These are phyloP conservation scores for Betta splendens DNA, from an alignment of 2,797 vertebrate species.

Conservation along the genomic window DNA sequence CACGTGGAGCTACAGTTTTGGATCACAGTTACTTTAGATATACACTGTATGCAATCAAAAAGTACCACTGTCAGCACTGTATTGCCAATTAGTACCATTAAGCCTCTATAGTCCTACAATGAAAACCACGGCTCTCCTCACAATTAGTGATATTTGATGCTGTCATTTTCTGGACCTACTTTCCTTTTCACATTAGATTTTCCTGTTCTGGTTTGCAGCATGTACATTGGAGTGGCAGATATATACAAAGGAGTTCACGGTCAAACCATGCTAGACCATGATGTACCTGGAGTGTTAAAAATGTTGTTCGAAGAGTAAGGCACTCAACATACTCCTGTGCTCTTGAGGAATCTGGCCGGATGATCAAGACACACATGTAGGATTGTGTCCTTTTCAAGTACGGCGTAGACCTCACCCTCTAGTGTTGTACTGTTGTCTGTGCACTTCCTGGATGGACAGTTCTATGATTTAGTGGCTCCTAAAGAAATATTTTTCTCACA, in stretches of 20 bases:
- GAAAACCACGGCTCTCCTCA: constrained; percentile 39
- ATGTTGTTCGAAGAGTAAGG: constrained; percentile 57
- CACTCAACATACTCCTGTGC: constrained; percentile 57
- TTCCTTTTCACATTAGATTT: constrained; percentile 74
- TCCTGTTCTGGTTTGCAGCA: constrained; percentile 51
- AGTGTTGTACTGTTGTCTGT: constrained; percentile 51
- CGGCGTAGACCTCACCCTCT: constrained; percentile 51
- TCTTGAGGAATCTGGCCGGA: constrained; percentile 27
- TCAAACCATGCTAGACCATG: constrained; percentile 63
- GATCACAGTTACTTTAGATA: constrained; percentile 69
- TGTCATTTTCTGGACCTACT: constrained; percentile 64
- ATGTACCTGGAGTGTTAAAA: constrained; percentile 68
- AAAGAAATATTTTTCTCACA: neutral
- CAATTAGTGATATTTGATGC: constrained; percentile 42
- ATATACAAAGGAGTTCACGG: constrained; percentile 68
- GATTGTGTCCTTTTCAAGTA: constrained; percentile 60
- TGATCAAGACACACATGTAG: constrained; percentile 28
- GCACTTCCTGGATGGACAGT: constrained; percentile 29
- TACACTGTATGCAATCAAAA: constrained; percentile 57
- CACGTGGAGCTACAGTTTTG: constrained; percentile 47
- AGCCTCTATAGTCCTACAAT: constrained; percentile 45
- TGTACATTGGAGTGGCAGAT: constrained; percentile 62
- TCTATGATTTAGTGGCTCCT: constrained; percentile 26
- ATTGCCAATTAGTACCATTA: constrained; percentile 59
- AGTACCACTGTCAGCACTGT: constrained; percentile 63